A percentile compares a stretch with the other conserved stretches of the same genome.
phyloP scores from a whole-genome alignment of 2,113 vertebrate genomes.

The Macquaria australasica region DNA sequence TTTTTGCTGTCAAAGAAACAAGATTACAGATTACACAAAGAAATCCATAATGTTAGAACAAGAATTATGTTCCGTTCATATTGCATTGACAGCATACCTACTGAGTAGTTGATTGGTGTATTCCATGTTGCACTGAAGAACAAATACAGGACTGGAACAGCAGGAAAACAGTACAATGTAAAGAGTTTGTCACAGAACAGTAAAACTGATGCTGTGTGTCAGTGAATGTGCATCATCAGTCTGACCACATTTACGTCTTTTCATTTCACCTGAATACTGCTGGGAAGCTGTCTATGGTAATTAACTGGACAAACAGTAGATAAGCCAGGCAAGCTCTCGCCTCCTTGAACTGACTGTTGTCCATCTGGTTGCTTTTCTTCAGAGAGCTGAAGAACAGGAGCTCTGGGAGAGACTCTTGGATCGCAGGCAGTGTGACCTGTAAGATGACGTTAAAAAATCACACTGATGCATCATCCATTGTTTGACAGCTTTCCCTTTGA shows the following conservation, averaged over 20 bases:
- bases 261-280: slow-evolving; percentile 89
- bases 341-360: slow-evolving; percentile 81
- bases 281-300: slow-evolving; percentile 88
- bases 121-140: slow-evolving; percentile 92
- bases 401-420: slow-evolving; percentile 74
- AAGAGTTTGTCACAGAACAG: not conserved
- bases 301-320: slow-evolving; percentile 92
- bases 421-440: slow-evolving; percentile 73
- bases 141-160: slow-evolving; percentile 89
- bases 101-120: slow-evolving; percentile 89
- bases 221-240: not conserved
- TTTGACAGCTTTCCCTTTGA: not conserved
- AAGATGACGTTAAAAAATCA: not conserved
- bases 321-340: slow-evolving; percentile 92
- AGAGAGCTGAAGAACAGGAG: slow-evolving; percentile 78
- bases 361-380: slow-evolving; percentile 74
- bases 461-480: no score
- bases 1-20: slow-evolving; percentile 86
- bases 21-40: not conserved
- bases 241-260: not conserved
- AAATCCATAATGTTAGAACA: not conserved
- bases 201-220: not conserved
- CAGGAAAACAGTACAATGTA: slow-evolving; percentile 58
- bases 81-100: slow-evolving; percentile 82
- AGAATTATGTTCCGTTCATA: not conserved